Conservation (phyloP, 2,797 vertebrate genomes). For the Luscinia megarhynchos region DNA sequence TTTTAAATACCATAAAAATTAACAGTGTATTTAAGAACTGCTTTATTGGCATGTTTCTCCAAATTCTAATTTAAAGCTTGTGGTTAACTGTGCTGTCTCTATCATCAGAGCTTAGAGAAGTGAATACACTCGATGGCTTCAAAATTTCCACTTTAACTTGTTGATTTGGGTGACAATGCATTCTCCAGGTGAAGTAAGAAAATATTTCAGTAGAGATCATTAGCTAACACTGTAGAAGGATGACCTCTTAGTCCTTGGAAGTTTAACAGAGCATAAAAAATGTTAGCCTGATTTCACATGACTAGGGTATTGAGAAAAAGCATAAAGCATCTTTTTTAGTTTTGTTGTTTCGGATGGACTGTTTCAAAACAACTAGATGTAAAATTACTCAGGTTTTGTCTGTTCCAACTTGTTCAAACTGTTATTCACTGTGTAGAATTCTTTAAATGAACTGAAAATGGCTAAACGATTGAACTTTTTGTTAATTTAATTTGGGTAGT, state of each 20-base stretch:
- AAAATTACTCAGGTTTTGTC: background rate
- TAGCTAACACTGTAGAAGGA: background rate
- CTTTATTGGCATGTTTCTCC: constrained; percentile 72
- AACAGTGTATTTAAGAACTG: constrained; percentile 76
- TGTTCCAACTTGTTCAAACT: background rate
- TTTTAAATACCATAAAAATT: constrained; percentile 76
- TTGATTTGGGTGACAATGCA: background rate
- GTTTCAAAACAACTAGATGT: background rate
- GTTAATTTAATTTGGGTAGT: background rate
- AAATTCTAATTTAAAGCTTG: constrained; percentile 67
- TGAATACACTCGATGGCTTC: background rate
- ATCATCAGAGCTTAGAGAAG: constrained; percentile 11
- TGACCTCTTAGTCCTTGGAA: background rate
- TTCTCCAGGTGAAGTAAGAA: background rate
- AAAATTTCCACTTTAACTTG: background rate
- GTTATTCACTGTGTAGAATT: background rate
- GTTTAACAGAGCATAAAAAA: background rate
- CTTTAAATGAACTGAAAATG: background rate
- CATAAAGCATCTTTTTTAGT: background rate
- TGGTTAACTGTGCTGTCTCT: constrained; percentile 65
- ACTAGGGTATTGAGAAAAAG: background rate
- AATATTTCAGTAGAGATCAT: background rate
- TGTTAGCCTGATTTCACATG: background rate
- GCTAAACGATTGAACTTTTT: background rate
- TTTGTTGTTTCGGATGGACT: background rate